These are phyloP conservation scores for Asteroscopus sphinx DNA, from an alignment of 2,888 invertebrate genomes.

Conservation along the genomic window DNA sequence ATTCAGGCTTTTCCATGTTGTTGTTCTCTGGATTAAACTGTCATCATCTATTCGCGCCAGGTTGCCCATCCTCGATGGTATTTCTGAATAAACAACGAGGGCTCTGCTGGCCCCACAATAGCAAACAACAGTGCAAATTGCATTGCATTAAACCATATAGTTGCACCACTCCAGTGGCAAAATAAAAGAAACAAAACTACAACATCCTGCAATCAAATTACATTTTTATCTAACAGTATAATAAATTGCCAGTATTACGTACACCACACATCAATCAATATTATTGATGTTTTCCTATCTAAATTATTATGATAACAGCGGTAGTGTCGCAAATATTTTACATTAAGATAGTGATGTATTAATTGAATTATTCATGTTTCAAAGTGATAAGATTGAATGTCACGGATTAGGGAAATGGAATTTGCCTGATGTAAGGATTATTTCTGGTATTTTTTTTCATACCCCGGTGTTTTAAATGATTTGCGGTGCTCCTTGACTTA, in stretches of 20 bases:
- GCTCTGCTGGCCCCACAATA: background rate
- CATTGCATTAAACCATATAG: background rate
- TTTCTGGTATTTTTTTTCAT: too few relatives aligned
- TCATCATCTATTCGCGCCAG: too few relatives aligned
- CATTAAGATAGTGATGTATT: conserved; percentile 7
- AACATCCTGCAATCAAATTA: conserved; percentile 31
- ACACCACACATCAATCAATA: conserved; percentile 16
- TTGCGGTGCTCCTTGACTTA: too few relatives aligned
- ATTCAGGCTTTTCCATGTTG: too few relatives aligned
- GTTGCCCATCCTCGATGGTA: too few relatives aligned
- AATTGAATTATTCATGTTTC: conserved; percentile 15
- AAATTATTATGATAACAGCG: conserved; percentile 26
- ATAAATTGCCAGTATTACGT: conserved; percentile 3
- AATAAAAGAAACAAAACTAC: conserved; percentile 30
- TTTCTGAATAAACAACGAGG: background rate
- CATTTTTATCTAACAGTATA: conserved; percentile 5
- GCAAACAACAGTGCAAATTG: conserved; percentile 4
- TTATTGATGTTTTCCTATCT: conserved; percentile 18
- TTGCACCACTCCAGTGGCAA: background rate
- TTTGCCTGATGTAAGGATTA: background rate
- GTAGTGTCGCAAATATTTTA: too few relatives aligned
- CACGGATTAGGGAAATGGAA: conserved; percentile 5
- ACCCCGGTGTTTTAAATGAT: too few relatives aligned
- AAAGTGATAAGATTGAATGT: conserved; percentile 16
- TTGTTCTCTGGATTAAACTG: too few relatives aligned